Evolutionary conservation across 2,888 invertebrate genomes (phyloP).

Genomic region (Buathra laborator): DNA sequence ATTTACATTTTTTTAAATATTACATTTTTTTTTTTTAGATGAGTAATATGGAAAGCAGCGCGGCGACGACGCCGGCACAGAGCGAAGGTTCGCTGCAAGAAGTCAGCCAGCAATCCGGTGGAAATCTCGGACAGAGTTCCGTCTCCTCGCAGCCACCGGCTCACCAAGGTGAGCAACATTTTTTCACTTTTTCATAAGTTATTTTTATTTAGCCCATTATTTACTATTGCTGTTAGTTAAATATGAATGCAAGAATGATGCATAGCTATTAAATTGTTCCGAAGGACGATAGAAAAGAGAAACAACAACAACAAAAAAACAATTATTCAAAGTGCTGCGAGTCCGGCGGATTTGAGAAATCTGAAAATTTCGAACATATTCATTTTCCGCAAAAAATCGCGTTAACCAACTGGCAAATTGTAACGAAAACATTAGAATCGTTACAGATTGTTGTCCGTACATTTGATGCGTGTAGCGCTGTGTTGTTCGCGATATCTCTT

Average conservation of each 20-base stretch:
- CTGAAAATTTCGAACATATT: not conserved
- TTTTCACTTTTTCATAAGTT: not conserved
- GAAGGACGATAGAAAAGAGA: not conserved
- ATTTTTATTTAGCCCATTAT: not conserved
- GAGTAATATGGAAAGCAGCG: conserved; percentile 83
- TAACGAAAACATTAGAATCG: not conserved
- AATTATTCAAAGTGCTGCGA: not conserved
- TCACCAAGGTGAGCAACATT: conserved; percentile 81
- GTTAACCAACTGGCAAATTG: not conserved
- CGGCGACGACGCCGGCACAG: conserved; percentile 80
- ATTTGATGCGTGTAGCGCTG: not conserved
- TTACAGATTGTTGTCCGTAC: not conserved
- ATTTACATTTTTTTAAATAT: not conserved
- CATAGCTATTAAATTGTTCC: not conserved
- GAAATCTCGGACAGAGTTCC: conserved; percentile 79
- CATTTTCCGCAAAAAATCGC: not conserved
- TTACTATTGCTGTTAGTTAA: not conserved
- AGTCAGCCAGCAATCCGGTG: conserved; percentile 80
- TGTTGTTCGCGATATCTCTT: not conserved
- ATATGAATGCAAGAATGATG: not conserved
- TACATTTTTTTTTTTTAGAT: conserved; percentile 74
- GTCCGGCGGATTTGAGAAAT: not conserved
- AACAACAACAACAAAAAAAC: not conserved
- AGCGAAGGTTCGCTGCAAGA: conserved; percentile 82
- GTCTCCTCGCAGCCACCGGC: conserved; percentile 80